A percentile compares a stretch with the other conserved stretches of the same genome.
Conservation (phyloP, 64 coral and sea anemone species). For the Pachyseris speciosa region DNA sequence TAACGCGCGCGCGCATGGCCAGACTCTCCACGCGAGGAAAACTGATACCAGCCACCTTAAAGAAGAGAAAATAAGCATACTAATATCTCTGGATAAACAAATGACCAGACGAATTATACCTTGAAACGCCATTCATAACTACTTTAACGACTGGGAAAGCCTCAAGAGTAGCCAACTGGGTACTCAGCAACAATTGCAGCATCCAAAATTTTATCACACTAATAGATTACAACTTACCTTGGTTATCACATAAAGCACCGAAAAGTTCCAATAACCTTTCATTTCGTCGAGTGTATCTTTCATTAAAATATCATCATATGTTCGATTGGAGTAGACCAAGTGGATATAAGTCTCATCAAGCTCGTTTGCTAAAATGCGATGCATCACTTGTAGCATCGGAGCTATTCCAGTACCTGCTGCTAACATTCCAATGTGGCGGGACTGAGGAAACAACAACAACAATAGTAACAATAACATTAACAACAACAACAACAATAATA, state of each 20-base stretch:
- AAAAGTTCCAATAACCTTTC: conserved; percentile 87
- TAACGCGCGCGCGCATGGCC: too few species aligned
- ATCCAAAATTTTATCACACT: too few species aligned
- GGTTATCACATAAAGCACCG: conserved; percentile 72
- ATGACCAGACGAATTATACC: too few species aligned
- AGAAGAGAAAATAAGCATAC: too few species aligned
- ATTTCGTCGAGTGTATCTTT: conserved; percentile 75
- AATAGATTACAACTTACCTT: conserved; percentile 72
- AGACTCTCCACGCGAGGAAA: too few species aligned
- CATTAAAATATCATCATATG: conserved; percentile 80
- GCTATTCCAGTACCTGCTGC: conserved; percentile 87
- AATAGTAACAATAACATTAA: background rate
- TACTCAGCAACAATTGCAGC: too few species aligned
- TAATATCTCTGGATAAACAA: too few species aligned
- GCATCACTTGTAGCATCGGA: conserved; percentile 88
- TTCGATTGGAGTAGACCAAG: conserved; percentile 71
- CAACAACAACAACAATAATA: too few species aligned
- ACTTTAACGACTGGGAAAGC: too few species aligned
- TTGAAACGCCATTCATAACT: too few species aligned
- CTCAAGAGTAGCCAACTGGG: too few species aligned
- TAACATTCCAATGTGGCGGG: conserved; percentile 73
- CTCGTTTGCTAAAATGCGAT: conserved; percentile 70
- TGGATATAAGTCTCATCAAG: conserved; percentile 76
- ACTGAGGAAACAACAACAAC: conserved; percentile 29
- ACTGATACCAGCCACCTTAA: too few species aligned